Evolutionary conservation across 1,140 invertebrate species (phyloP).

Genomic region (Macrobrachium nipponense): DNA sequence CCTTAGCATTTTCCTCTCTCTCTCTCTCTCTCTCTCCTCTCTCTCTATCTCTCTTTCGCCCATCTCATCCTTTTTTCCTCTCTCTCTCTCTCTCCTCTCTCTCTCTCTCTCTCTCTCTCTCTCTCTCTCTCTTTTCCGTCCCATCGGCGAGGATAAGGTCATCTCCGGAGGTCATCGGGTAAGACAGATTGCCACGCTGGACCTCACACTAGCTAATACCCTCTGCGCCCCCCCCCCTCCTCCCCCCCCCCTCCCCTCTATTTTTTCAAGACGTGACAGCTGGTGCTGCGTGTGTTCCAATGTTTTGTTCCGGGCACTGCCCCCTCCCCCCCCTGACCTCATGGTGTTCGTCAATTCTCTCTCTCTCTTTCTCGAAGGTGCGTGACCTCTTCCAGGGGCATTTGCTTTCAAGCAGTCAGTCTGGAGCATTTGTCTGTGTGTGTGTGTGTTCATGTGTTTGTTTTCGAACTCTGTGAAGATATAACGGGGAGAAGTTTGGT

Average conservation of each 20-base stretch:
- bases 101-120: conserved; percentile 3
- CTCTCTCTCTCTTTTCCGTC: no score
- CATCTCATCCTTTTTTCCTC: not conserved
- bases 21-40: not conserved
- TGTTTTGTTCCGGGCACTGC: conserved; percentile 21
- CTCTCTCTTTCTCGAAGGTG: no score
- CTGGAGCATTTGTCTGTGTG: no score
- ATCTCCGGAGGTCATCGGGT: no score
- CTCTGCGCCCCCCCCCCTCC: not conserved
- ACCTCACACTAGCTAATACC: not conserved
- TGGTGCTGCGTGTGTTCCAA: conserved; percentile 4
- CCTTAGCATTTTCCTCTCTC: not conserved
- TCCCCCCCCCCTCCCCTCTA: conserved; percentile 4
- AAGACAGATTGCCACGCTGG: no score
- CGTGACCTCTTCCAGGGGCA: no score
- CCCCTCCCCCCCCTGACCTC: not conserved
- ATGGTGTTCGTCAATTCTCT: no score
- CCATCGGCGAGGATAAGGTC: no score
- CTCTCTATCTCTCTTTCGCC: not conserved
- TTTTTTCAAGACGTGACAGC: conserved; percentile 6
- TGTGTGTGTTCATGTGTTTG: no score
- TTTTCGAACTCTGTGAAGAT: no score
- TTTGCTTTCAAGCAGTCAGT: no score
- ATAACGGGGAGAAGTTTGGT: no score
- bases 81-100: not conserved